phyloP scores from a whole-genome alignment of 2,797 vertebrate genomes.

The Tragopan temminckii region DNA sequence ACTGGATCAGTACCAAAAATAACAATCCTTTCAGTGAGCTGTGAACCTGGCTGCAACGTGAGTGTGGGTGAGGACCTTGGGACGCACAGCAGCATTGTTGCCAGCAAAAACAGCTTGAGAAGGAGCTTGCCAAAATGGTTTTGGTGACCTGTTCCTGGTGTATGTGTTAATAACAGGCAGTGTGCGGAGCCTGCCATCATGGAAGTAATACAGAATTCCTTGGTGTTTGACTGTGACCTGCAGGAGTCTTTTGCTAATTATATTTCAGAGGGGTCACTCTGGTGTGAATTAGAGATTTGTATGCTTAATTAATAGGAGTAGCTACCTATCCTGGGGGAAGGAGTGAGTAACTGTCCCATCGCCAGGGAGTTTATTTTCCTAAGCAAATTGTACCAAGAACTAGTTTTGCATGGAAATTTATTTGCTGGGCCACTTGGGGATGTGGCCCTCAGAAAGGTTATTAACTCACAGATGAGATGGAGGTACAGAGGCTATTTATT shows the following conservation, averaged over 20 bases:
- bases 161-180: rapidly evolving
- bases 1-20: background rate
- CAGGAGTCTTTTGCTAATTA: background rate
- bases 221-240: background rate
- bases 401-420: constrained; percentile 16
- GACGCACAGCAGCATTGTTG: rapidly evolving
- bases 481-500: background rate
- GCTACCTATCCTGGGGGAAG: background rate
- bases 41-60: background rate
- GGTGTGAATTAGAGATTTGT: background rate
- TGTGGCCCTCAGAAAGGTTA: background rate
- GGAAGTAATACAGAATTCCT: background rate
- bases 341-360: background rate
- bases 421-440: background rate
- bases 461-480: background rate
- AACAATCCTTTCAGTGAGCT: background rate
- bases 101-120: background rate
- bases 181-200: rapidly evolving
- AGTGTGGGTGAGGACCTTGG: background rate
- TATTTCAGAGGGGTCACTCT: background rate
- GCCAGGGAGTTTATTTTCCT: background rate
- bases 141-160: background rate
- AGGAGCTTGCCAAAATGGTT: background rate
- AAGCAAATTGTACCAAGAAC: background rate
- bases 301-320: background rate